Conservation (phyloP, 2,888 invertebrate species). For the Deilephila elpenor region DNA sequence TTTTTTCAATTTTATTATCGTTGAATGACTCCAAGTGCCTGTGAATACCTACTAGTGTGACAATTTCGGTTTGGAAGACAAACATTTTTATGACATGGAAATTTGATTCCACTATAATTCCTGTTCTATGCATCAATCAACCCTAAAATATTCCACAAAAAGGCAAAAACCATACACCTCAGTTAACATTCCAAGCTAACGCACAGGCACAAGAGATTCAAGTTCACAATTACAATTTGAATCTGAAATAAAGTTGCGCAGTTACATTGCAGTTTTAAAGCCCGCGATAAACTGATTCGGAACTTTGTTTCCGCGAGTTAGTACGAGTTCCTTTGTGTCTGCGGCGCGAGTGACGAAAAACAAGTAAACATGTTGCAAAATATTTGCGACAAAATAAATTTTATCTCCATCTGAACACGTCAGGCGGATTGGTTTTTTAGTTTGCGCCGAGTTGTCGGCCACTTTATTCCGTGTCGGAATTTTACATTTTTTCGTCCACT, state of each 20-base stretch:
- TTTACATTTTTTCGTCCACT: neutral
- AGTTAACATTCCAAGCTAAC: slow-evolving; percentile 3
- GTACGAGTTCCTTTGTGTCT: slow-evolving; percentile 47
- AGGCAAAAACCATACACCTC: neutral
- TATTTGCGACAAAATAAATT: slow-evolving; percentile 10
- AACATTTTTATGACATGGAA: no score
- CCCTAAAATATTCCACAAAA: neutral
- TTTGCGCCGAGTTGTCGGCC: neutral
- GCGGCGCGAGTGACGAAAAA: slow-evolving; percentile 31
- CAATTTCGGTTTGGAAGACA: no score
- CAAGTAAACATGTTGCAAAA: slow-evolving; percentile 15
- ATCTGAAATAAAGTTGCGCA: slow-evolving; percentile 17
- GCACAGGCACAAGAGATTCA: neutral
- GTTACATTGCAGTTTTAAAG: slow-evolving; percentile 50
- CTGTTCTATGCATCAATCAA: no score
- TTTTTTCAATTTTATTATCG: no score
- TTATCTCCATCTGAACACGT: slow-evolving; percentile 23
- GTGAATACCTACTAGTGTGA: no score
- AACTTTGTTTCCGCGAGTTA: slow-evolving; percentile 53
- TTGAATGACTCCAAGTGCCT: no score
- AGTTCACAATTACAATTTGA: slow-evolving; percentile 10
- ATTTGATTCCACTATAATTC: no score
- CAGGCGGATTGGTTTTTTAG: slow-evolving; percentile 16
- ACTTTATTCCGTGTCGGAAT: neutral
- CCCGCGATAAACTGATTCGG: slow-evolving; percentile 56